Conservation (phyloP, 2,888 invertebrate genomes). For the Clusia tigrina region DNA sequence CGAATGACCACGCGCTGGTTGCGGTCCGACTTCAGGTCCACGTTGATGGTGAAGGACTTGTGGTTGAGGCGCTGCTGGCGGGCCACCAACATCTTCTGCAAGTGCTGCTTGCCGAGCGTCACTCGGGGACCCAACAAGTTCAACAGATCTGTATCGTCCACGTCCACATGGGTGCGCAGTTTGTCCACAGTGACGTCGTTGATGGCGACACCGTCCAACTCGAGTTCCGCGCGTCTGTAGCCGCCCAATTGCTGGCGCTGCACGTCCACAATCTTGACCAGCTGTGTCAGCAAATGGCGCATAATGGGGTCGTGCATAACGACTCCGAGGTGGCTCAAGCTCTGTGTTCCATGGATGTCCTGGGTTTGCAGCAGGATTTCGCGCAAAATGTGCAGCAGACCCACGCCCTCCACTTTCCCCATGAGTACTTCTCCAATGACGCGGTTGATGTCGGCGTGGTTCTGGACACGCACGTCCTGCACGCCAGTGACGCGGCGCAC, state of each 20-base stretch:
- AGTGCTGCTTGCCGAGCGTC: conserved; percentile 37
- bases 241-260: conserved; percentile 68
- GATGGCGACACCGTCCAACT: conserved; percentile 70
- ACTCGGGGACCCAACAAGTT: conserved; percentile 28
- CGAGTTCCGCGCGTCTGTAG: conserved; percentile 70
- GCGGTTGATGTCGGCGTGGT: conserved; percentile 32
- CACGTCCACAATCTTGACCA: conserved; percentile 69
- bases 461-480: conserved; percentile 20
- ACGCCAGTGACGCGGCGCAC: conserved; percentile 15
- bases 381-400: conserved; percentile 42
- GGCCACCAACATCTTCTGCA: conserved; percentile 52
- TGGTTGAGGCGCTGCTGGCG: conserved; percentile 76
- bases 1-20: conserved; percentile 69
- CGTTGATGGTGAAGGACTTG: conserved; percentile 70
- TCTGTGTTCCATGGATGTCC: conserved; percentile 19
- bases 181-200: conserved; percentile 72
- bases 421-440: conserved; percentile 42
- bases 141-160: conserved; percentile 69
- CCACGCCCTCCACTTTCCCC: conserved; percentile 40
- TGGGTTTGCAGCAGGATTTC: conserved; percentile 33
- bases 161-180: conserved; percentile 73
- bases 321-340: conserved; percentile 64
- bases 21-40: conserved; percentile 70
- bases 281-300: conserved; percentile 41
- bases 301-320: conserved; percentile 71